These are phyloP conservation scores for Lamellibrachia luymesi DNA, from an alignment of 1,140 invertebrate species.

Conservation along the genomic window DNA sequence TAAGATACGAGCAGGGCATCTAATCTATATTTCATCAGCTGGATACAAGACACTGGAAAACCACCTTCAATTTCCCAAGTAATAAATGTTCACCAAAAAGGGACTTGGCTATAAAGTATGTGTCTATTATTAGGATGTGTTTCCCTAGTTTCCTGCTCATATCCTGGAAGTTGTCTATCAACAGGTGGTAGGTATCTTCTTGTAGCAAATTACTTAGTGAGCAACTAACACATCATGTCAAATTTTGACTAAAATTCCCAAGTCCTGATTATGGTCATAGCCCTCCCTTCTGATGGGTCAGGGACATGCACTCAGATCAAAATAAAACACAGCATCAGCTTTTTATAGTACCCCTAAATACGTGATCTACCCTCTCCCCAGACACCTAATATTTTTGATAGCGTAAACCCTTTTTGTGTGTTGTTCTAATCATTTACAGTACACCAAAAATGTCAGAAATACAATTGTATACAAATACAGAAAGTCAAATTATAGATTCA, in stretches of 20 bases:
- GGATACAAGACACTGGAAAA: too few relatives aligned
- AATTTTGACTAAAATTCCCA: neutral
- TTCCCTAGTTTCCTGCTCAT: neutral
- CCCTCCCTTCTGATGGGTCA: neutral
- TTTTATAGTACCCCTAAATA: neutral
- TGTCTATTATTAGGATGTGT: neutral
- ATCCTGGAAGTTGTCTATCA: neutral
- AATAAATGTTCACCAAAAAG: neutral
- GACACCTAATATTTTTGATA: too few relatives aligned
- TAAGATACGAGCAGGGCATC: too few relatives aligned
- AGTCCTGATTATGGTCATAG: neutral
- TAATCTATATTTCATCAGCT: neutral
- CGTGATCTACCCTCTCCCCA: too few relatives aligned
- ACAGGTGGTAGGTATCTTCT: neutral
- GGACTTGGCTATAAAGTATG: neutral
- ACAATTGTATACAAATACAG: neutral
- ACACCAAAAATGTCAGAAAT: neutral
- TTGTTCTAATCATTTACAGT: neutral
- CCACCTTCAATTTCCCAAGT: too few relatives aligned
- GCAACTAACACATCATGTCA: neutral
- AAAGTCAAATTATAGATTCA: too few relatives aligned
- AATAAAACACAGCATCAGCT: neutral
- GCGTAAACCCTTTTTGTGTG: too few relatives aligned
- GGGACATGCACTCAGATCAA: neutral
- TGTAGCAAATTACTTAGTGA: neutral